Conservation (phyloP, 2,113 vertebrate genomes). For the Chauna torquata region DNA sequence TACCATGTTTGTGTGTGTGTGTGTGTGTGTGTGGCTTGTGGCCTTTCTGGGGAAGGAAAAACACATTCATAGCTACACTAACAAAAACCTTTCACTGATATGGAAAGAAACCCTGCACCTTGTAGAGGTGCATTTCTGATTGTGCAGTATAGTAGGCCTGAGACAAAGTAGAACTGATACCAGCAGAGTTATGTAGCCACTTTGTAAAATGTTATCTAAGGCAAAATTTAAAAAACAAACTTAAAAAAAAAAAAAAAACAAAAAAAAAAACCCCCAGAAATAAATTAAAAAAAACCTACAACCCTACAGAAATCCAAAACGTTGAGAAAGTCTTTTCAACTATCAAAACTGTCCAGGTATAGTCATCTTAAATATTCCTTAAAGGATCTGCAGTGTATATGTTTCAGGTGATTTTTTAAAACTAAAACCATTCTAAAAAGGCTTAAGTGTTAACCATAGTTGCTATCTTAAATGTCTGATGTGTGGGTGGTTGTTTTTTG, state of each 20-base stretch:
- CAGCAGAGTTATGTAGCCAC: background rate
- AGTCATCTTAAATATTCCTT: background rate
- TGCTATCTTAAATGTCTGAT: background rate
- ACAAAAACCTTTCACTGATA: background rate
- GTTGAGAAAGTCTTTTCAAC: background rate
- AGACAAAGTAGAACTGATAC: slow-evolving; percentile 1
- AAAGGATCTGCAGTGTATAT: background rate
- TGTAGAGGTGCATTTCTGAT: background rate
- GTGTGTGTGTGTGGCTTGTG: no score
- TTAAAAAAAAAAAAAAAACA: background rate
- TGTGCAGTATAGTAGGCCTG: background rate
- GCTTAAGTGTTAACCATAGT: background rate
- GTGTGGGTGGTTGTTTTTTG: background rate
- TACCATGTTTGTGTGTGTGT: no score
- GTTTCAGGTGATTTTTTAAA: background rate
- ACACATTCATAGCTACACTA: background rate
- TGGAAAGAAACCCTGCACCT: background rate
- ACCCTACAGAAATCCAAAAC: background rate
- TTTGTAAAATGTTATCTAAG: background rate
- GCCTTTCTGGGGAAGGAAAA: background rate
- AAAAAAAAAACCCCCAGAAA: background rate
- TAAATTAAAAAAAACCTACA: no score
- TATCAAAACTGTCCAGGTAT: background rate
- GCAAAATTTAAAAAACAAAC: background rate
- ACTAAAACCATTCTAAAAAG: background rate